These are phyloP conservation scores for Leptinotarsa lineolata DNA, from an alignment of 1,140 invertebrate species.

Conservation along the genomic window DNA sequence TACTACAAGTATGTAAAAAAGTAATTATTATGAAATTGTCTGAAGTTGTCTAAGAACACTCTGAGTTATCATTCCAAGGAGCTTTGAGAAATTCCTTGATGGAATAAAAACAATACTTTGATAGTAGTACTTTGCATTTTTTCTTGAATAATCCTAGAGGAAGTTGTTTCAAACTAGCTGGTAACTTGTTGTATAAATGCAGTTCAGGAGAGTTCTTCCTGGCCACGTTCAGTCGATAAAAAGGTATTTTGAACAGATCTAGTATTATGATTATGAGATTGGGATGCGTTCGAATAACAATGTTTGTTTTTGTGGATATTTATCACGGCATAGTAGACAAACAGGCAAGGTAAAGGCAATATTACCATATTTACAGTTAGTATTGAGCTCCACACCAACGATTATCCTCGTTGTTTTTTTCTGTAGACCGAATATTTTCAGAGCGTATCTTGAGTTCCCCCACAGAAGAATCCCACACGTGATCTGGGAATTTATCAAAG, in stretches of 20 bases:
- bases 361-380: slow-evolving; percentile 10
- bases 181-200: slow-evolving; percentile 14
- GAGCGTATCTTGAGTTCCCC: no score
- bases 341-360: slow-evolving; percentile 15
- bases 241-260: slow-evolving; percentile 1
- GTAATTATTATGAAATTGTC: neutral
- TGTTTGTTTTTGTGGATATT: slow-evolving; percentile 12
- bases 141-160: no score
- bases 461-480: no score
- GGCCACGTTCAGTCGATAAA: neutral
- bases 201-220: slow-evolving; percentile 10
- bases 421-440: no score
- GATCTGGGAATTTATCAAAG: no score
- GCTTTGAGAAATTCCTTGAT: no score
- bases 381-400: slow-evolving; percentile 4
- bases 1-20: neutral
- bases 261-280: slow-evolving; percentile 13
- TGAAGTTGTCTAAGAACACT: neutral
- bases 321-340: slow-evolving; percentile 2
- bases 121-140: no score
- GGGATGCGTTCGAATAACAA: slow-evolving; percentile 4
- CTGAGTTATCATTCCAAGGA: slow-evolving; percentile 10
- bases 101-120: no score
- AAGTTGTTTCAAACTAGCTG: no score
- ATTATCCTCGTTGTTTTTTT: slow-evolving; percentile 14